Conservation (phyloP, 2,797 vertebrate species). For the Oreortyx pictus region DNA sequence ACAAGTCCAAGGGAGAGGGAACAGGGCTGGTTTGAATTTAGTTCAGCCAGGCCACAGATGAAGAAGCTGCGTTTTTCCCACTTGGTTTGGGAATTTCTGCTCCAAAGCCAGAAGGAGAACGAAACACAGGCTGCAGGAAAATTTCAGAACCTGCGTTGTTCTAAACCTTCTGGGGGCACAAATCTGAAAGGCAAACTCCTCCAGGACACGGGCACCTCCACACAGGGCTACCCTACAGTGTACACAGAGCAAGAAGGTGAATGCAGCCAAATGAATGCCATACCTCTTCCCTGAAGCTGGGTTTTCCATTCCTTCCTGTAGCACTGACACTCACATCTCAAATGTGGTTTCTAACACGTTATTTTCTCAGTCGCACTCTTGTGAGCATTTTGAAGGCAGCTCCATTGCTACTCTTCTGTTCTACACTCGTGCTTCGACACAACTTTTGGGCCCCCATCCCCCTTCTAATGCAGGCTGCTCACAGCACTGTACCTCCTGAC, state of each 20-base stretch:
- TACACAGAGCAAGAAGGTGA: not conserved
- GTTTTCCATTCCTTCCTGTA: not conserved
- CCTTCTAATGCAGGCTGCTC: slow-evolving; percentile 16
- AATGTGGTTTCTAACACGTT: not conserved
- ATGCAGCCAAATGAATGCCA: not conserved
- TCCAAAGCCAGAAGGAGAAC: not conserved
- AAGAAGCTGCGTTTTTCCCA: not conserved
- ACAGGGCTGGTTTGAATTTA: not conserved
- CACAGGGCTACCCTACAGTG: rapidly evolving
- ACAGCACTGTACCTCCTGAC: not conserved
- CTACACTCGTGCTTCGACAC: slow-evolving; percentile 17
- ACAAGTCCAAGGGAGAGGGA: not conserved
- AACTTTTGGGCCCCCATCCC: slow-evolving; percentile 25
- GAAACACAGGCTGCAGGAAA: not conserved
- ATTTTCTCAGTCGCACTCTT: not conserved
- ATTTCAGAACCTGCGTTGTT: not conserved
- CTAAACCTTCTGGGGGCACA: not conserved
- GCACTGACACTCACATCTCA: not conserved
- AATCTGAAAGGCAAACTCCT: not conserved
- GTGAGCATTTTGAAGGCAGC: not conserved
- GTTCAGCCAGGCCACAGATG: not conserved
- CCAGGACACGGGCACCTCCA: not conserved
- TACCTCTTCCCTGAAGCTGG: rapidly evolving
- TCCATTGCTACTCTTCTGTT: not conserved
- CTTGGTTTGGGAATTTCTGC: not conserved